Conservation (phyloP, 2,113 vertebrate species). For the Chelonoidis abingdonii region DNA sequence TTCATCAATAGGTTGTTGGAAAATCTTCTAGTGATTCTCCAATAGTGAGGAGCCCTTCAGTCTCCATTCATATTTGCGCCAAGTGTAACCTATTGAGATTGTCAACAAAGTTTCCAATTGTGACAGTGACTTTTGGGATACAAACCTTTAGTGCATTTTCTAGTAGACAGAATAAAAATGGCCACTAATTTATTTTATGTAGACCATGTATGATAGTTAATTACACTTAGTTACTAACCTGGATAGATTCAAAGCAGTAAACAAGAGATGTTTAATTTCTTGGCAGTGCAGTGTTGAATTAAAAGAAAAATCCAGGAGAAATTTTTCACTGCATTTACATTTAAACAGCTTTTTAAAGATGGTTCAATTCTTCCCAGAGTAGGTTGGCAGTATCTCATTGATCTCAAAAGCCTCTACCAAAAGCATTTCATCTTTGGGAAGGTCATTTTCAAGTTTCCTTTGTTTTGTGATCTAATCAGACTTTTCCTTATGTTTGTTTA, state of each 20-base stretch:
- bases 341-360: slow-evolving; percentile 71
- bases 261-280: slow-evolving; percentile 72
- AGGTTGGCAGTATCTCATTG: slow-evolving; percentile 59
- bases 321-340: slow-evolving; percentile 41
- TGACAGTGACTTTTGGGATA: slow-evolving; percentile 35
- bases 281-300: slow-evolving; percentile 1
- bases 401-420: slow-evolving; percentile 59
- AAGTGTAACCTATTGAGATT: slow-evolving; percentile 11
- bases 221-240: slow-evolving; percentile 69
- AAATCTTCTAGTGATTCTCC: neutral
- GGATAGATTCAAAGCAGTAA: slow-evolving; percentile 68
- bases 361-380: slow-evolving; percentile 49
- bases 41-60: neutral
- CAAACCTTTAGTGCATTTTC: slow-evolving; percentile 13
- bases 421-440: slow-evolving; percentile 53
- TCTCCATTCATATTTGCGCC: neutral
- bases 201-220: slow-evolving; percentile 67
- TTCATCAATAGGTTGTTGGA: neutral
- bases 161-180: slow-evolving; percentile 52
- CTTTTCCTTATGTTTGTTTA: slow-evolving; percentile 7
- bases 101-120: slow-evolving; percentile 35
- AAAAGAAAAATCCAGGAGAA: neutral
- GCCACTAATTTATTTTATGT: slow-evolving; percentile 57
- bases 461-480: neutral
- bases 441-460: slow-evolving; percentile 15